Evolutionary conservation across 2,888 invertebrate species (phyloP).

Genomic region (Erynnis tages): DNA sequence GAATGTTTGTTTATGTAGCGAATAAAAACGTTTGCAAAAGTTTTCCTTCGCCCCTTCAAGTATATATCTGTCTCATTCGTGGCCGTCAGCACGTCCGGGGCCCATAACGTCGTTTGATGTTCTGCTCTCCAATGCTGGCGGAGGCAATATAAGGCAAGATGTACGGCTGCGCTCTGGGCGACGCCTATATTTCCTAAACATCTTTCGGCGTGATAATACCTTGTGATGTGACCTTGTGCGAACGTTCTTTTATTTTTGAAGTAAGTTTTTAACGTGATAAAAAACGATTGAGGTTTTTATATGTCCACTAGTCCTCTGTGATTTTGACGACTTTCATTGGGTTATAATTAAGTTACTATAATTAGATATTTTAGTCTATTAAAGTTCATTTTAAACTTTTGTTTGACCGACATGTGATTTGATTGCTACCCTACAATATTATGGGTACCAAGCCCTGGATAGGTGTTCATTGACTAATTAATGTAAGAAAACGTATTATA

Average conservation of each 20-base stretch:
- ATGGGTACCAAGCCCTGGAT: too few relatives aligned
- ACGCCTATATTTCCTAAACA: constrained; percentile 81
- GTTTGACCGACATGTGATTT: too few relatives aligned
- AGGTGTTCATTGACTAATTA: too few relatives aligned
- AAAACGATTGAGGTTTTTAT: too few relatives aligned
- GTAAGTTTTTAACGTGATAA: too few relatives aligned
- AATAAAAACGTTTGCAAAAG: constrained; percentile 74
- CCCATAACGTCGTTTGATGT: constrained; percentile 80
- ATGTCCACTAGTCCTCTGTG: too few relatives aligned
- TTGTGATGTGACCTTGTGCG: constrained; percentile 66
- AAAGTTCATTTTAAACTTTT: too few relatives aligned
- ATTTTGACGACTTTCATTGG: too few relatives aligned
- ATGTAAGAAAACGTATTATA: too few relatives aligned
- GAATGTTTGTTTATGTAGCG: constrained; percentile 59
- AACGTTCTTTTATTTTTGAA: constrained; percentile 43
- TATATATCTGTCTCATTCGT: constrained; percentile 58
- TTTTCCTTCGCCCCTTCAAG: constrained; percentile 52
- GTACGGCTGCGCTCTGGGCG: constrained; percentile 79
- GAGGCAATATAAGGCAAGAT: constrained; percentile 75
- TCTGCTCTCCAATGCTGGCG: constrained; percentile 81
- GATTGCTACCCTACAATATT: too few relatives aligned
- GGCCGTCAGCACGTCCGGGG: constrained; percentile 76
- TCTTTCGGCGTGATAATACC: constrained; percentile 73
- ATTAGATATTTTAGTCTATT: too few relatives aligned
- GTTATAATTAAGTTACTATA: too few relatives aligned